phyloP scores from a whole-genome alignment of 2,888 invertebrate genomes.

The Callyntrura guangdongensis region DNA sequence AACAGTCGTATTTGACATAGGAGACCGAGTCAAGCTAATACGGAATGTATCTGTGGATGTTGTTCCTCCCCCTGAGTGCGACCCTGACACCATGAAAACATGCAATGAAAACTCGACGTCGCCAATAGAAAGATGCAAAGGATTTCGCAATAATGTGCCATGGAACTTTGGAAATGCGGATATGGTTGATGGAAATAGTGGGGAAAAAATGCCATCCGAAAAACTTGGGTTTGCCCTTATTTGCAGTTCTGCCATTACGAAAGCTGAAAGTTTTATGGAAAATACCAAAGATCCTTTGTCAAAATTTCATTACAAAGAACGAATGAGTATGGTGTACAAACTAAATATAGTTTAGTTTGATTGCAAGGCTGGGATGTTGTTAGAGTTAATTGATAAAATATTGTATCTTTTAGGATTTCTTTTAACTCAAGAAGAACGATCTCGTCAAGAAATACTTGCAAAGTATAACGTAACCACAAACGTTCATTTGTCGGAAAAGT shows the following conservation, averaged over 20 bases:
- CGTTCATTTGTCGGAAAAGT: constrained; percentile 78
- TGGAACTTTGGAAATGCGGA: constrained; percentile 85
- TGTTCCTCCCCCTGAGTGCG: constrained; percentile 87
- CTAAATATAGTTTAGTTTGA: no score
- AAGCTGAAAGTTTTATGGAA: constrained; percentile 60
- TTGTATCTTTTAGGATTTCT: constrained; percentile 82
- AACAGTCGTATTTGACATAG: constrained; percentile 92
- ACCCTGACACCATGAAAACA: constrained; percentile 87
- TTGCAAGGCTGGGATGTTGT: not conserved
- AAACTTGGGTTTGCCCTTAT: constrained; percentile 84
- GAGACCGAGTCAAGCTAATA: constrained; percentile 88
- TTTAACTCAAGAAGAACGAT: constrained; percentile 83
- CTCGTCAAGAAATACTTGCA: constrained; percentile 84
- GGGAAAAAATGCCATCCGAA: constrained; percentile 81
- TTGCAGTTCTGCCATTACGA: constrained; percentile 61
- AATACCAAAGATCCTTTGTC: constrained; percentile 79
- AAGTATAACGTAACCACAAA: constrained; percentile 84
- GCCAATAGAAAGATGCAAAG: constrained; percentile 62
- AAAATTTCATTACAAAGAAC: constrained; percentile 82
- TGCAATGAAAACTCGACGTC: constrained; percentile 77
- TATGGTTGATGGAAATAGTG: constrained; percentile 82
- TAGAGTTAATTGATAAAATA: not conserved
- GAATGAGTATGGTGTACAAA: constrained; percentile 82
- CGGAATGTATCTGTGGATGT: constrained; percentile 92
- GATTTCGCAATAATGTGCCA: constrained; percentile 78